A percentile compares a stretch with the other conserved stretches of the same genome.
phyloP scores from a whole-genome alignment of 64 coral and sea anemone species.

The Pachyseris speciosa region DNA sequence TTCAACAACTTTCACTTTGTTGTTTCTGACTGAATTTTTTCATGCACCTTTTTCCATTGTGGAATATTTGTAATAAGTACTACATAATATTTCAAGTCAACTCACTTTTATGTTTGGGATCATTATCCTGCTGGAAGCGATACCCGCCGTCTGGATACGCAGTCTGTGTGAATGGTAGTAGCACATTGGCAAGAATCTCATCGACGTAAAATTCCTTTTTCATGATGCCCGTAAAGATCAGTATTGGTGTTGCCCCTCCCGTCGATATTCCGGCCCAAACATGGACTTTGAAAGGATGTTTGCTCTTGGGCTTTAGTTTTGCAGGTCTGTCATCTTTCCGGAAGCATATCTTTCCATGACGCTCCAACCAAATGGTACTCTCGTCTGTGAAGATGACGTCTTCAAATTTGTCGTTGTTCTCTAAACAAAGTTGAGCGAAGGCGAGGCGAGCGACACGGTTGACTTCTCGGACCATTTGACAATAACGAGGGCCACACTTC shows the following conservation, averaged over 20 bases:
- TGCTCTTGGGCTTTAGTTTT: too few species aligned
- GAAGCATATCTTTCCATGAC: not conserved
- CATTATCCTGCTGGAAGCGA: constrained; percentile 44
- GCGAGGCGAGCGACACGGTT: not conserved
- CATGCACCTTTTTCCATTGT: too few species aligned
- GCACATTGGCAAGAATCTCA: not conserved
- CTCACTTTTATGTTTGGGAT: constrained; percentile 68
- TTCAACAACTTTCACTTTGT: too few species aligned
- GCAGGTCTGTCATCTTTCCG: too few species aligned
- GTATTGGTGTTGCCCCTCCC: not conserved
- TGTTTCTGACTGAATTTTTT: too few species aligned
- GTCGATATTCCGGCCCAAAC: constrained; percentile 40
- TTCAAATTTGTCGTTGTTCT: not conserved
- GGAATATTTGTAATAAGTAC: too few species aligned
- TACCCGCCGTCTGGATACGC: constrained; percentile 58
- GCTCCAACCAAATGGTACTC: not conserved
- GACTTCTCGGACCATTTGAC: constrained; percentile 12
- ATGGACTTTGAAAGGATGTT: constrained; percentile 47
- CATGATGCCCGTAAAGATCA: constrained; percentile 47
- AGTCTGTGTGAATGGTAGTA: constrained; percentile 5
- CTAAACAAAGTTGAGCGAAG: not conserved
- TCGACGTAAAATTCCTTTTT: constrained; percentile 13
- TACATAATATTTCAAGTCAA: not conserved
- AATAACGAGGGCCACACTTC: not conserved
- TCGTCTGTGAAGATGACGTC: constrained; percentile 28